These are phyloP conservation scores for Lytechinus pictus DNA, from an alignment of 35 echinoderm and acorn worm genomes.

Conservation along the genomic window DNA sequence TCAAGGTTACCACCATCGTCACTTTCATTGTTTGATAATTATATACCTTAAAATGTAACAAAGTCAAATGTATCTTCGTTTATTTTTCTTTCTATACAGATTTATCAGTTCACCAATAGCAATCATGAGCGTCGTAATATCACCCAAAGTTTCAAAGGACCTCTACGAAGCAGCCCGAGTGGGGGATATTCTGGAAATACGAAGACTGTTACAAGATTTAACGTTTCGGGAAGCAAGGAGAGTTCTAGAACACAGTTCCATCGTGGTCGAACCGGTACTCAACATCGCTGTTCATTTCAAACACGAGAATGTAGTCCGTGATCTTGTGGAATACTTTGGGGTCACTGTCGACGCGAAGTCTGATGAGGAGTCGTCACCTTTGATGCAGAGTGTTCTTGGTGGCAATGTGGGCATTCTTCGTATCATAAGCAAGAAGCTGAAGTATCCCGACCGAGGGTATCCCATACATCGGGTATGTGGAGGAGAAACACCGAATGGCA, in stretches of 20 bases:
- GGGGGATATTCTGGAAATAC: not conserved
- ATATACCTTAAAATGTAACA: too few relatives aligned
- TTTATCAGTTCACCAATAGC: not conserved
- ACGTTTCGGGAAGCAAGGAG: not conserved
- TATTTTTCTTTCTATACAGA: not conserved
- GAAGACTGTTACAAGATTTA: not conserved
- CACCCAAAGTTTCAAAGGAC: not conserved
- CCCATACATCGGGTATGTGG: constrained; percentile 28
- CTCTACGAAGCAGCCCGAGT: not conserved
- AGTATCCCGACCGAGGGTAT: not conserved
- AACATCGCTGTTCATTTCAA: constrained; percentile 28
- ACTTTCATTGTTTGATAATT: too few relatives aligned
- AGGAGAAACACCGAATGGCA: constrained; percentile 24
- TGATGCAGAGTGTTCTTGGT: not conserved
- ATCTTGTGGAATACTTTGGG: constrained; percentile 2
- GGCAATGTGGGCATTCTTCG: not conserved
- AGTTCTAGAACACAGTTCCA: not conserved
- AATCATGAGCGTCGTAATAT: not conserved
- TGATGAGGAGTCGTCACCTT: not conserved
- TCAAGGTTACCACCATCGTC: too few relatives aligned
- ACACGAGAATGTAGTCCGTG: constrained; percentile 18
- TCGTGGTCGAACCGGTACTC: not conserved
- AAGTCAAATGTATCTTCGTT: not conserved
- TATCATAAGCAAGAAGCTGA: constrained; percentile 32
- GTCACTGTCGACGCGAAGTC: not conserved